Evolutionary conservation across 2,113 vertebrate genomes (phyloP).

Genomic region (Dromiciops gliroides): DNA sequence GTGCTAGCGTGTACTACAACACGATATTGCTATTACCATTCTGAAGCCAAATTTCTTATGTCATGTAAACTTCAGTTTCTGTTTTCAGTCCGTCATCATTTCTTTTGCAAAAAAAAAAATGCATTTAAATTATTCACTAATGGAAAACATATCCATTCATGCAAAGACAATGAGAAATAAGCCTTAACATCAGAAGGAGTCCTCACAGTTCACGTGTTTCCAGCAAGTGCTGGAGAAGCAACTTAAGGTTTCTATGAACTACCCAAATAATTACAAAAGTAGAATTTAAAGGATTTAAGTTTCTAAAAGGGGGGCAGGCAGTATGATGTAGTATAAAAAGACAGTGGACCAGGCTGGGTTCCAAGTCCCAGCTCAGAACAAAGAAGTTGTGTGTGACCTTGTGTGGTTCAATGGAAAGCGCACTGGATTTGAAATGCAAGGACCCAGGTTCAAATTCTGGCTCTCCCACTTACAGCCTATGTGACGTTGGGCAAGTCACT

Average conservation of each 20-base stretch:
- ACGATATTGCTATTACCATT: constrained; percentile 85
- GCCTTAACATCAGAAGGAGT: constrained; percentile 83
- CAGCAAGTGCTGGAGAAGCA: constrained; percentile 83
- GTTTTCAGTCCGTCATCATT: constrained; percentile 77
- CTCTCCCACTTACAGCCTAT: background rate
- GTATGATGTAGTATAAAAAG: background rate
- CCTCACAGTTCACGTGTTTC: constrained; percentile 77
- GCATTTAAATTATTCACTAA: constrained; percentile 73
- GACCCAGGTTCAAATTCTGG: background rate
- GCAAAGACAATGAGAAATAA: constrained; percentile 78
- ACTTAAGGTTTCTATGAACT: constrained; percentile 67
- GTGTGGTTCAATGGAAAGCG: background rate
- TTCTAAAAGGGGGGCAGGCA: background rate
- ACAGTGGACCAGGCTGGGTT: background rate
- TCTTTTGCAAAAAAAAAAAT: constrained; percentile 69
- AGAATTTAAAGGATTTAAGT: constrained; percentile 36
- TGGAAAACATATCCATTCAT: constrained; percentile 63
- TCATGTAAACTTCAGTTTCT: constrained; percentile 81
- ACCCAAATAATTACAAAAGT: constrained; percentile 43
- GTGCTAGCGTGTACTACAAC: constrained; percentile 82
- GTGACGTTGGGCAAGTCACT: background rate
- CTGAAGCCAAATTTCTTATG: constrained; percentile 82
- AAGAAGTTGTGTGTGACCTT: background rate
- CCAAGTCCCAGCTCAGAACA: background rate
- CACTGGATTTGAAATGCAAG: background rate